These are phyloP conservation scores for Paraescarpia echinospica DNA, from an alignment of 1,140 invertebrate species.

Conservation along the genomic window DNA sequence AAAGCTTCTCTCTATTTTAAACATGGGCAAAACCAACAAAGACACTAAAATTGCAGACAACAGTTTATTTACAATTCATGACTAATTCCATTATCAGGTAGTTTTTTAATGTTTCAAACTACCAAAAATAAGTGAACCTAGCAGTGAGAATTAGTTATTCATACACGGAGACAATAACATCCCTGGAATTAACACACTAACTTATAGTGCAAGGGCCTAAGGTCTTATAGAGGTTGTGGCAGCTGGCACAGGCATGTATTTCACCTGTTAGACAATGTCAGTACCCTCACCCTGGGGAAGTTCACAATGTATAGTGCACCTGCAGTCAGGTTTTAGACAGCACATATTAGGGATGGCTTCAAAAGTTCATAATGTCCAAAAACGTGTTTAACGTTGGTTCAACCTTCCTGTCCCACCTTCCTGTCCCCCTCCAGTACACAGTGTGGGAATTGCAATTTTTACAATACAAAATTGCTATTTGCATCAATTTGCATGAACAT, in stretches of 20 bases:
- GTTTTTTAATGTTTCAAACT: not conserved
- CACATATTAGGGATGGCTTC: too few species aligned
- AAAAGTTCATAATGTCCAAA: too few species aligned
- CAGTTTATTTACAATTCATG: conserved; percentile 6
- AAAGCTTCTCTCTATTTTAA: not conserved
- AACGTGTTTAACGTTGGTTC: too few species aligned
- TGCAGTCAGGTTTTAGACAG: too few species aligned
- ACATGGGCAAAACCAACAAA: not conserved
- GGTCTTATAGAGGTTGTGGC: not conserved
- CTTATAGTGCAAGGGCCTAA: not conserved
- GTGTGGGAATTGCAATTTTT: too few species aligned
- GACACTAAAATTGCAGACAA: not conserved
- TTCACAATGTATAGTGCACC: too few species aligned
- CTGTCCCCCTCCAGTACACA: too few species aligned
- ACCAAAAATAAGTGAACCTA: not conserved
- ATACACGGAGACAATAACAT: not conserved
- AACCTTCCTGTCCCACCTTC: too few species aligned
- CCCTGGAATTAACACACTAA: not conserved
- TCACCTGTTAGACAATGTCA: too few species aligned
- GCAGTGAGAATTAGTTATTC: not conserved
- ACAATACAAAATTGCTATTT: too few species aligned
- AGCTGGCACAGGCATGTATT: not conserved
- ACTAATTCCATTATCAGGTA: not conserved
- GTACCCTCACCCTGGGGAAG: too few species aligned
- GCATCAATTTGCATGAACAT: too few species aligned